A percentile compares a stretch with the other conserved stretches of the same genome.
Conservation (phyloP, 2,888 invertebrate genomes). For the Lysandra coridon region DNA sequence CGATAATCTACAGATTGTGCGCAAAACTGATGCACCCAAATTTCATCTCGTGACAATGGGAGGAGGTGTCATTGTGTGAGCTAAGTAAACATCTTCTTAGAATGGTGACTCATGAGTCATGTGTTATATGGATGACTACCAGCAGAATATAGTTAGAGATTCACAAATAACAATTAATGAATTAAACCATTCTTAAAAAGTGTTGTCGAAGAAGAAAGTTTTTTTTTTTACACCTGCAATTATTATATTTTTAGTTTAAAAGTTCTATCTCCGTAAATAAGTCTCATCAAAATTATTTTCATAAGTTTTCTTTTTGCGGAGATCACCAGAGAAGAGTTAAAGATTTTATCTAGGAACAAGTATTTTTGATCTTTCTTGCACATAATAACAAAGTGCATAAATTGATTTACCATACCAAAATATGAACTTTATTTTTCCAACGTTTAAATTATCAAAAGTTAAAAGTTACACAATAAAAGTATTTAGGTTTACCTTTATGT, state of each 20-base stretch:
- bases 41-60: slow-evolving; percentile 38
- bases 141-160: neutral
- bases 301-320: too few relatives aligned
- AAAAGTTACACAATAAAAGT: neutral
- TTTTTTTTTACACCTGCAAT: too few relatives aligned
- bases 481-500: slow-evolving; percentile 12
- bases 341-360: neutral
- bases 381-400: too few relatives aligned
- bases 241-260: too few relatives aligned
- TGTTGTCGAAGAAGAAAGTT: neutral
- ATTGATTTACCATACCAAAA: neutral
- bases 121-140: neutral
- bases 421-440: too few relatives aligned
- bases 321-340: neutral
- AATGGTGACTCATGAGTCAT: slow-evolving; percentile 13
- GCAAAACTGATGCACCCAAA: slow-evolving; percentile 55
- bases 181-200: neutral
- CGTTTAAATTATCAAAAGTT: neutral
- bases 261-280: neutral
- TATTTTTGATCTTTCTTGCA: neutral
- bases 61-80: slow-evolving; percentile 37
- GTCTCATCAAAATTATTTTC: neutral
- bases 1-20: slow-evolving; percentile 69
- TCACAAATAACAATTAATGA: neutral
- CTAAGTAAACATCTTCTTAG: slow-evolving; percentile 40